These are phyloP conservation scores for Bombus superbus DNA, from an alignment of 1,140 invertebrate species.

Conservation along the genomic window DNA sequence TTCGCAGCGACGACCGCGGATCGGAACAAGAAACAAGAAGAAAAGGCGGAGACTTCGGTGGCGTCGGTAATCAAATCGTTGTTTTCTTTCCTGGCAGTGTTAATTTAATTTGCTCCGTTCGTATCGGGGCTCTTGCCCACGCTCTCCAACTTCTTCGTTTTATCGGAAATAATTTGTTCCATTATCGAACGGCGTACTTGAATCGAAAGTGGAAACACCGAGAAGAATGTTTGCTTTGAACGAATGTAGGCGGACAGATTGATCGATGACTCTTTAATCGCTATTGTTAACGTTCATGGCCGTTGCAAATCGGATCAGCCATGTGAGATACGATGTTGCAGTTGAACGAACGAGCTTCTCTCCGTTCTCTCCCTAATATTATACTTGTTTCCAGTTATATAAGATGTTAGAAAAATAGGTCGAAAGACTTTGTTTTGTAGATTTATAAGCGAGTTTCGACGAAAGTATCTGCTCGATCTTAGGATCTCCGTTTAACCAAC, in stretches of 20 bases:
- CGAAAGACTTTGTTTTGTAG: too few species aligned
- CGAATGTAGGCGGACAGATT: slow-evolving; percentile 68
- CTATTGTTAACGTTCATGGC: slow-evolving; percentile 69
- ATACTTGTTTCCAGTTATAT: not conserved
- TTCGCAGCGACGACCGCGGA: not conserved
- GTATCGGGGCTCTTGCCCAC: slow-evolving; percentile 6
- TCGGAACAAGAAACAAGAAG: not conserved
- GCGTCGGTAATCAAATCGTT: not conserved
- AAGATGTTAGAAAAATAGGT: not conserved
- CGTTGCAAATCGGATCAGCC: slow-evolving; percentile 73
- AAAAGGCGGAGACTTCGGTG: not conserved
- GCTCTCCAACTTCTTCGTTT: not conserved
- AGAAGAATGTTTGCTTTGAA: slow-evolving; percentile 44
- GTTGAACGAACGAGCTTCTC: slow-evolving; percentile 47
- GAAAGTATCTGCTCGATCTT: not conserved
- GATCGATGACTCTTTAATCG: slow-evolving; percentile 73
- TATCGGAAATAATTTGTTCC: slow-evolving; percentile 51
- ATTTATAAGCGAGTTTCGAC: too few species aligned
- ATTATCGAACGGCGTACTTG: slow-evolving; percentile 32
- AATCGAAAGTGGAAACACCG: slow-evolving; percentile 46
- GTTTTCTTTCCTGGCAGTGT: not conserved
- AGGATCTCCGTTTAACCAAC: not conserved
- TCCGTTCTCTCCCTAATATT: not conserved
- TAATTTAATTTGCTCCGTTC: slow-evolving; percentile 24
- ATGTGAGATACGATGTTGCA: slow-evolving; percentile 67